A percentile compares a stretch with the other conserved stretches of the same genome.
Evolutionary conservation across 2,888 invertebrate genomes (phyloP).

Genomic region (Palloptera scutellata): DNA sequence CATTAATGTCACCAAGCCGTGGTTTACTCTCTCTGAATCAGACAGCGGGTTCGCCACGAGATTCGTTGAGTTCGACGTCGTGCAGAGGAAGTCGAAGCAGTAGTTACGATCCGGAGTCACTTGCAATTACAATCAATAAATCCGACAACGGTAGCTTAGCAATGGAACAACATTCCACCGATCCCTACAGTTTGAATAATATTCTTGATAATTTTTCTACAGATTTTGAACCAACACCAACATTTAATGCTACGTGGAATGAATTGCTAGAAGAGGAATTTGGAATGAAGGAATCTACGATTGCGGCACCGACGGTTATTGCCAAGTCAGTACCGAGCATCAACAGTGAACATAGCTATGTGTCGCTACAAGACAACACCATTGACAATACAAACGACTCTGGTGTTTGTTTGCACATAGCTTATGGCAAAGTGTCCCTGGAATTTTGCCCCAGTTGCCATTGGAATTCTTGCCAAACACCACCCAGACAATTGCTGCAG

Average conservation of each 20-base stretch:
- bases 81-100: constrained; percentile 32
- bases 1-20: constrained; percentile 1
- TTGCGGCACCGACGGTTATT: neutral
- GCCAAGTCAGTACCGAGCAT: constrained; percentile 9
- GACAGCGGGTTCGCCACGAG: constrained; percentile 2
- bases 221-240: constrained; percentile 46
- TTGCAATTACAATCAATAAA: constrained; percentile 35
- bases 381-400: constrained; percentile 54
- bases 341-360: constrained; percentile 46
- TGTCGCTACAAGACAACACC: constrained; percentile 16
- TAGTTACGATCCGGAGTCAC: constrained; percentile 37
- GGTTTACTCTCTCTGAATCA: neutral
- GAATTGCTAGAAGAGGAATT: constrained; percentile 40
- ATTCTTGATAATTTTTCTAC: constrained; percentile 52
- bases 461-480: constrained; percentile 53
- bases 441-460: constrained; percentile 70
- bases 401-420: constrained; percentile 68
- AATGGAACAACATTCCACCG: constrained; percentile 16
- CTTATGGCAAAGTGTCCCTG: constrained; percentile 67
- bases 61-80: neutral
- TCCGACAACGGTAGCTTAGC: constrained; percentile 44
- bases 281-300: constrained; percentile 20
- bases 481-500: too few relatives aligned
- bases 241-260: constrained; percentile 41
- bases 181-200: constrained; percentile 38